Base-by-base conservation (phyloP, 2,113 vertebrate species). In the Elephas maximus region DNA sequence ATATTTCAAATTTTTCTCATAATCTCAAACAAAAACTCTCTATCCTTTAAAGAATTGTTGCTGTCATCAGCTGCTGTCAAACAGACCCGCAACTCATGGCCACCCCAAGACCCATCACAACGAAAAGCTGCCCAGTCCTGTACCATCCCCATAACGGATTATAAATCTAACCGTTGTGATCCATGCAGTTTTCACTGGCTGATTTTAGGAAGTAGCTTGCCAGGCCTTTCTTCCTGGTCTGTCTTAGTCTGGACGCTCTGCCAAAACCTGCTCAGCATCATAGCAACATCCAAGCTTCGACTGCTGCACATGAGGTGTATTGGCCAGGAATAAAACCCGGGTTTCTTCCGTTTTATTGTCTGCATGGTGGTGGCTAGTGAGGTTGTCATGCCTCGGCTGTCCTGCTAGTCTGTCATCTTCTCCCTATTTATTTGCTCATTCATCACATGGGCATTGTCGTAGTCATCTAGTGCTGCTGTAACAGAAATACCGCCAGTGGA, bases 401-500 rank as follows among this genome's bases (percentile, higher is more conserved):
- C 30, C 14, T 69, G 3, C 63, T 65, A 23, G 65, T 5, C 28
- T 33, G 10, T 69, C 30, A 23, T 5, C 65, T 69, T 3, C 65
- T 69, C 65, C 30, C 10, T 6, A 20, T 21, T 23, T 7, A 20
- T 69, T 14, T 26, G 63, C 24, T 9, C 67, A 0, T 4, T 60
- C 51, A 0, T 21, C 26, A 74, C 37, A 26, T 0, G 5, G 10
- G 5, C 12, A 0, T 6, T 37, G 20, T 57, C 53, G 3, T 57
- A 12, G 53, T 57, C 3, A 57, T 14, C 53, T 57, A 57, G 53
- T 15, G 53, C 53, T 57, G 53, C 53, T 14, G 11, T 8, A 57
- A 17, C 53, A 57, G 53, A 57, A 57, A 57, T 17, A 57, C 53
- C 53, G 15, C 53, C 3, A 15, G 53, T 8, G 53, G 53, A 15